Base-by-base conservation (phyloP, 2,888 invertebrate species). In the Hofmannophila pseudospretella region DNA sequence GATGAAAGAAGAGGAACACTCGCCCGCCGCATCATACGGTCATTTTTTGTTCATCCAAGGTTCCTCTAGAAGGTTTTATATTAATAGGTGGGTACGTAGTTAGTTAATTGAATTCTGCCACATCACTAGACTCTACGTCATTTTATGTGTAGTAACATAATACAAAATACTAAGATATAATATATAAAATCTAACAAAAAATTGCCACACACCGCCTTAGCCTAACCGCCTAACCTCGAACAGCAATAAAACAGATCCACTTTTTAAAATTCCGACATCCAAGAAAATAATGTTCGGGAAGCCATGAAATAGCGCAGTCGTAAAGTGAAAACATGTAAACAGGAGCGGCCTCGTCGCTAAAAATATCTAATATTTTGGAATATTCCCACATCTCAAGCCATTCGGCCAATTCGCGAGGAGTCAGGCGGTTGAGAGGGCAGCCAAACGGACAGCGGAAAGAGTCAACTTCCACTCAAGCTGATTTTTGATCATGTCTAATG, bases 281-380 rank as follows among this genome's bases (percentile, higher is more conserved):
- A 41, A 27, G 36, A 41, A 49, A 49, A 51, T 47, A 54, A 36
- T 37, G 39, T 48, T 48, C 35, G 36, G 46, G 43, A 45, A 52
- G 46, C 46, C 42, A 50, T 58, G 61, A 63, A 71, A 69, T 65
- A 69, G 60, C 62, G 54, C 62, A 54, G 47, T 68, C 69, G 72
- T 74, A 65, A 71, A 67, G 60, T 51, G 63, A 62, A 67, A 73
- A 71, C 64, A 72, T 73, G 76, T 82, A 82, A 82, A 84, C 85
- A 84, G 72, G 67, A 61, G 48, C 72, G 77, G 53, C 84, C 84
- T 81, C 82, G 31, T 12, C 30, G 62, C 75, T 78, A 80, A 75
- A 81, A 73, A 80, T 82, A 84, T 47, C 42, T 39, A 56, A 68
- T 67, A 72, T 75, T 77, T 74, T 67, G 67, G 76, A 76, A 80